Evolutionary conservation across 2,888 invertebrate genomes (phyloP), one percentile per base, ranked within the genome.

Genomic region (Taenaris catops): DNA sequence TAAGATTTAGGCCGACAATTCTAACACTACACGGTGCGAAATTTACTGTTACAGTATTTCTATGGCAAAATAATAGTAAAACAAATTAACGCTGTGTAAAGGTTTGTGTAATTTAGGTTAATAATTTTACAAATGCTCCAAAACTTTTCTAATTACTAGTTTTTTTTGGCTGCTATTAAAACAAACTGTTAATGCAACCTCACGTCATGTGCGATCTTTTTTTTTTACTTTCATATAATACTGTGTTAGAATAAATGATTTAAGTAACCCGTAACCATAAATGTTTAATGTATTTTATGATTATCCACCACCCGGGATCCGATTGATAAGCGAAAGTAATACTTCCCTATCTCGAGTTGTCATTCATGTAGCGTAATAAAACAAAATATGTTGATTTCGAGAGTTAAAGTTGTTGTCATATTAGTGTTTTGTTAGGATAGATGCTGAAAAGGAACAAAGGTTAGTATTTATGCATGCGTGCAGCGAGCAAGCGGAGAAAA

Each of bases 401-500:
- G 14, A 29, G 9, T 32, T 27, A 14, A 21, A 12, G 11, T 9
- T 52, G 41, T 58, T 39, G 45, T 53, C 53, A 56, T 55, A 57
- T 69, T 75, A 71, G 71, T 79, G 68, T 71, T 50, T 67, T 75
- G 74, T 83, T 81, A 79, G 68, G 65, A 69, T 64, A 69, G 70
- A 79, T 75, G 83, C 84, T 86, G 84, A 84, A 86, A 83, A 73
- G 73, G 71, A 79, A 69, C 65, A 75, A 78, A 76, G 68, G 78
- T 84, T 86, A 84, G 74, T 84, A 47, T 68, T 67, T 79, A 80
- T 62, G 71, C 81, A 83, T 80, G 81, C 84, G 78, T 81, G 81
- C 81, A 53, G 62, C 74, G 61, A 74, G 64, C 72, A 73, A 80
- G 79, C 83, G 51, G 59, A 74, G 69, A 71, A 71, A 51, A 80